Conservation (phyloP, 1,140 invertebrate species). For the Aphis gossypii region DNA sequence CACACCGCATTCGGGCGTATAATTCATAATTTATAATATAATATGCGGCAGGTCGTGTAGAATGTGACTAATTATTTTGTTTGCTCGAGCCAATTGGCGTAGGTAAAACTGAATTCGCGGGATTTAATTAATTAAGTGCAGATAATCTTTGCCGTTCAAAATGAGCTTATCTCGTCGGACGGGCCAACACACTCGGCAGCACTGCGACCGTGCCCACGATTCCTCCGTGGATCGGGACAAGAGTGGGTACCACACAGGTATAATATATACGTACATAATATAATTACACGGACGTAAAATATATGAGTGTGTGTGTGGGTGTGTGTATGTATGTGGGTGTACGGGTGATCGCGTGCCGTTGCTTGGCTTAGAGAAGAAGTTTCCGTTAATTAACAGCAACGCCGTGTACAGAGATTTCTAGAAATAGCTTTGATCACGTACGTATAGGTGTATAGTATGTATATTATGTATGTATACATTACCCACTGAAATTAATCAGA, state of each 20-base stretch:
- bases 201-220: not conserved
- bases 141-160: constrained; percentile 30
- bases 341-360: not conserved
- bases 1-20: too few relatives aligned
- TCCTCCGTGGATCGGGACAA: not conserved
- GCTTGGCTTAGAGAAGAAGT: not conserved
- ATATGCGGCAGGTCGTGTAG: not conserved
- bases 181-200: not conserved
- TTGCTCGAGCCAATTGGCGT: not conserved
- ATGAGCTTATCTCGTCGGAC: constrained; percentile 34
- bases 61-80: constrained; percentile 36
- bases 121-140: constrained; percentile 42
- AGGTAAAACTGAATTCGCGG: not conserved
- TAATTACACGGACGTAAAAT: not conserved
- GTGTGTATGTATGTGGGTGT: not conserved
- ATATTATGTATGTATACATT: not conserved
- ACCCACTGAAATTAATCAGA: not conserved
- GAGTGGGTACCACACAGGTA: not conserved
- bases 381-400: not conserved
- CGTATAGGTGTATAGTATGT: too few relatives aligned
- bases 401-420: not conserved
- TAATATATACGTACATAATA: not conserved
- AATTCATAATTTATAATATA: not conserved
- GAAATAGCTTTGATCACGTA: not conserved
- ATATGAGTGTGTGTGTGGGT: not conserved